Evolutionary conservation across 2,797 vertebrate genomes (phyloP), one percentile per base, ranked within the genome.

Genomic region (Buphagus erythrorhynchus): DNA sequence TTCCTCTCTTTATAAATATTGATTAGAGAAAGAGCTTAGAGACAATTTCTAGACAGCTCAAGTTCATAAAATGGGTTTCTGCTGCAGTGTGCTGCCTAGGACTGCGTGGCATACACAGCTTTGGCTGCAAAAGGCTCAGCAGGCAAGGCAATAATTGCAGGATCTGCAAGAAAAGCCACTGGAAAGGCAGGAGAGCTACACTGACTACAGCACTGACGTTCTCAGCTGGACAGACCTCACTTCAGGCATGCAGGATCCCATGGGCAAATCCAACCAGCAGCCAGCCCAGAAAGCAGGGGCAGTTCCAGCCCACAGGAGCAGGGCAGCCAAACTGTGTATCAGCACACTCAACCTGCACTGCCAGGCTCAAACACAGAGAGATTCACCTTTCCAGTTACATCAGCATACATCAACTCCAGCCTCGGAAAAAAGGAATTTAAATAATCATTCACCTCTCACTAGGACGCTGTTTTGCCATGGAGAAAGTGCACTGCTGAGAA

Each of bases 1-100:
- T 72, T 79, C 63, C 46, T 59, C 40, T 28, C 75, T 42, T 46
- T 48, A 91, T 59, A 59, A 88, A 88, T 90, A 90, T 45, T 88
- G 54, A 92, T 86, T 48, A 85, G 24, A 77, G 57, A 46, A 62
- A 62, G 17, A 67, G 46, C 40, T 92, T 54, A 40, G 49, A 88
- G 33, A 58, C 31, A 71, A 55, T 72, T 88, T 87, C 67, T 75
- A 68, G 54, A 22, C 24, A 72, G 40, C 36, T 79, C 6, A 67
- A 82, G 68, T 48, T 68, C 7, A 5, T 65, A 12, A 82, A 91
- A 35, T 1, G 1, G 9, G 36, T 48, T 72, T 26, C 54, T 77
- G 17, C 36, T 82, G 74, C 62, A 87, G 28, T 4, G 17, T 11
- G 24, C 45, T 72, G 74, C 54, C 48, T 28, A 26, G 10, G 13